Evolutionary conservation across 1,140 invertebrate genomes (phyloP), one percentile per base, ranked within the genome.

Genomic region (Listronotus oregonensis): DNA sequence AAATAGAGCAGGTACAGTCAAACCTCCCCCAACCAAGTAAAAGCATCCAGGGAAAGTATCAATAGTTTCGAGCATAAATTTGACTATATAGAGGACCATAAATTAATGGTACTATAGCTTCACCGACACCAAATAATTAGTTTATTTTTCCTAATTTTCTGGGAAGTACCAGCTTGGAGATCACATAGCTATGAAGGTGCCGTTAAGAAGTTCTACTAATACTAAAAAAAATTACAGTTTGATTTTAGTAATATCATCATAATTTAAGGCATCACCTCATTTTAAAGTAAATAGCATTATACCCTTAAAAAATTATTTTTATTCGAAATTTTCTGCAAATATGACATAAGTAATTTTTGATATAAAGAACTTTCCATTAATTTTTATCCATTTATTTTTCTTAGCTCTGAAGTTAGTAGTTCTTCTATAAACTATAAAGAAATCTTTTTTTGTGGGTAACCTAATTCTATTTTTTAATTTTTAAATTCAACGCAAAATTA

Each of bases 21-120:
- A 81, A 3, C 81, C 83, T 12, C 87, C 89, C 34, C 90, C 90
- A 0, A 91, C 81, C n/a, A 92, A 78, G 77, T 89, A 92, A 79
- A 92, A 92, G 15, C 89, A 88, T 27, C 90, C 90, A 8, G 91
- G 90, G 69, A 92, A 84, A 1, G 82, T 84, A 40, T 87, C 80
- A 64, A 92, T 83, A 0, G 90, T 92, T 1, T n/a, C 85, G 81
- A 9, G 84, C 85, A 73, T 92, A 93, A 7, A 91, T 75, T 0
- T 84, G 83, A 32, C 87, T 90, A 72, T 92, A 91, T 85, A 92
- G 89, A 0, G 90, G 90, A 0, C 87, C 89, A 78, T 90, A 91
- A 11, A 91, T 82, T 32, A 93, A 79, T 3, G 90, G 90, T 85
- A 90, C 90, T 61, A 91, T 80, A 0, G 90, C 89, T 77, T 92